These are phyloP conservation scores for zebrafish (Danio rerio) DNA, from an alignment of 2,113 vertebrate genomes.

Conservation along the genomic window DNA sequence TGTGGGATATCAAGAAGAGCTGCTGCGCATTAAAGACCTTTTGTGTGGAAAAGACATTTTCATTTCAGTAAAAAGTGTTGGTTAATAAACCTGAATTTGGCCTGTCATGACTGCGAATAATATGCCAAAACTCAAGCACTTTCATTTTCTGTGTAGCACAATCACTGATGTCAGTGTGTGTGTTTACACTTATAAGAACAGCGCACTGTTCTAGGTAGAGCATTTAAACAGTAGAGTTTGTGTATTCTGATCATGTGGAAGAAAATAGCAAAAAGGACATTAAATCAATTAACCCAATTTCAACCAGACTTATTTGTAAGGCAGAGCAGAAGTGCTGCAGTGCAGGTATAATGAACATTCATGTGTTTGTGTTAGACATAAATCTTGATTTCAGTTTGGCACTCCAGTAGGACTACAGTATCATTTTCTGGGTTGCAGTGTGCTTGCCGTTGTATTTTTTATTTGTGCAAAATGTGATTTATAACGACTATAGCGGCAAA, in stretches of 20 bases:
- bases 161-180: neutral
- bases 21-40: constrained; percentile 17
- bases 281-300: constrained; percentile 42
- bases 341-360: constrained; percentile 48
- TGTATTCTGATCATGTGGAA: neutral
- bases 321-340: constrained; percentile 2
- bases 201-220: neutral
- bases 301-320: constrained; percentile 10
- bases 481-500: neutral
- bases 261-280: constrained; percentile 19
- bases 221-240: neutral
- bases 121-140: constrained; percentile 14
- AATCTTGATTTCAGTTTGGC: constrained; percentile 30
- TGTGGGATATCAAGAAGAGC: constrained; percentile 31
- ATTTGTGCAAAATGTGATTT: neutral
- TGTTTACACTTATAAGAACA: neutral
- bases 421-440: neutral
- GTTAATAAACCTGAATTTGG: constrained; percentile 7
- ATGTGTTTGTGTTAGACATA: neutral
- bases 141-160: neutral
- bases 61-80: constrained; percentile 35
- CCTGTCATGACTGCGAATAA: constrained; percentile 16
- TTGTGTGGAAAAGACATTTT: neutral
- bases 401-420: constrained; percentile 14
- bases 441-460: constrained; percentile 4